Percentiles rank a stretch among this genome's conserved stretches.
These are phyloP conservation scores for Criorhina ranunculi DNA, from an alignment of 2,888 invertebrate species.

Conservation along the genomic window DNA sequence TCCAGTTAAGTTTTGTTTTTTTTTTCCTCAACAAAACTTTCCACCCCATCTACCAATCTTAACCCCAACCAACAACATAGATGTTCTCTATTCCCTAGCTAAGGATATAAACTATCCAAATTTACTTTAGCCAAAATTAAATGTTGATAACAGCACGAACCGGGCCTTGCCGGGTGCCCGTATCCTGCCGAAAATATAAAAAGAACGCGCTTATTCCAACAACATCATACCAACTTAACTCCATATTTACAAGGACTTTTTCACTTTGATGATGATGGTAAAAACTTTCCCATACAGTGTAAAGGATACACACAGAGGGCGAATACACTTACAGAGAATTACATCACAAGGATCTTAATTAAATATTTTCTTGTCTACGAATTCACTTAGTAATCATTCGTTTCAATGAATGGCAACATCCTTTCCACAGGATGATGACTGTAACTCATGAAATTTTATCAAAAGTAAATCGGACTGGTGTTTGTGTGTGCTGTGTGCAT, in stretches of 20 bases:
- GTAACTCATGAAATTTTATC: constrained; percentile 11
- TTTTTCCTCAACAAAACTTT: background rate
- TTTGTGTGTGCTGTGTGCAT: constrained; percentile 34
- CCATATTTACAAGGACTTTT: constrained; percentile 69
- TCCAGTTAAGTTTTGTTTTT: background rate
- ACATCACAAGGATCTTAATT: constrained; percentile 72
- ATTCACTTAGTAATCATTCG: constrained; percentile 72
- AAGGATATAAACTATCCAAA: constrained; percentile 71
- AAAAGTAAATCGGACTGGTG: background rate
- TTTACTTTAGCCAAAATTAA: constrained; percentile 73
- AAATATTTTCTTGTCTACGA: constrained; percentile 74
- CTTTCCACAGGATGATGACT: background rate
- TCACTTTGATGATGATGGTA: constrained; percentile 66
- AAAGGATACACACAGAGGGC: constrained; percentile 24
- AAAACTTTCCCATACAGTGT: constrained; percentile 18
- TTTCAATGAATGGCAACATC: constrained; percentile 38
- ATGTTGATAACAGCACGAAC: constrained; percentile 64
- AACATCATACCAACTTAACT: constrained; percentile 28
- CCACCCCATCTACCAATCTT: constrained; percentile 6
- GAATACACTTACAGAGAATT: constrained; percentile 41
- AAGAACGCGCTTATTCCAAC: constrained; percentile 21
- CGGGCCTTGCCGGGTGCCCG: constrained; percentile 7
- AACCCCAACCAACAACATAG: background rate
- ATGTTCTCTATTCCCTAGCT: background rate
- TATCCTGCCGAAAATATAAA: constrained; percentile 21